phyloP scores from a whole-genome alignment of 2,113 vertebrate species.

The Sialia sialis region DNA sequence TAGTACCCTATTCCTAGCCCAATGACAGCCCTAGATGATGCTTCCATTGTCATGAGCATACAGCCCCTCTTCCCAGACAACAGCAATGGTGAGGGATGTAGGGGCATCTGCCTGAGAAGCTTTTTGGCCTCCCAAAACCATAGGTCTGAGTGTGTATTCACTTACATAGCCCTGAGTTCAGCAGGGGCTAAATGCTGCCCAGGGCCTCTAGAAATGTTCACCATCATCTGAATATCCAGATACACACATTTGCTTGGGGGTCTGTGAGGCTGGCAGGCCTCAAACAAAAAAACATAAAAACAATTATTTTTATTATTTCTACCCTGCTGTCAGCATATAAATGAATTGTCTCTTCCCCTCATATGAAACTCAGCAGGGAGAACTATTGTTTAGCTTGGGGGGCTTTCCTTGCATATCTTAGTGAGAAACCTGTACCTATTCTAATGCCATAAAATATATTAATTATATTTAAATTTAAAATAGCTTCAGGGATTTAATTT shows the following conservation, averaged over 20 bases:
- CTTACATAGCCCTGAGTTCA: background rate
- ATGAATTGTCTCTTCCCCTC: conserved; percentile 14
- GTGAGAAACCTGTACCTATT: conserved; percentile 4
- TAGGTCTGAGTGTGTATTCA: background rate
- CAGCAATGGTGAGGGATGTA: background rate
- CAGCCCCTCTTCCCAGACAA: background rate
- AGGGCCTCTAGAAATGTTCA: background rate
- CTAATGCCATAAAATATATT: conserved; percentile 43
- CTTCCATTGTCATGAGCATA: background rate
- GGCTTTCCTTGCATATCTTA: conserved; percentile 21
- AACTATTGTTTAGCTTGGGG: background rate
- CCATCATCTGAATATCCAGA: background rate
- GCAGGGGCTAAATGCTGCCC: background rate
- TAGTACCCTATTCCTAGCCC: background rate
- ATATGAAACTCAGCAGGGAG: background rate
- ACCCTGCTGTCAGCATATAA: background rate
- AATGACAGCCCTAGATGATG: background rate
- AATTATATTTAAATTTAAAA: conserved; percentile 59
- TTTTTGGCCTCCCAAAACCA: background rate
- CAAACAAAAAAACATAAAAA: background rate
- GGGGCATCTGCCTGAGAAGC: background rate
- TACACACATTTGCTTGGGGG: background rate
- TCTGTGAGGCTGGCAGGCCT: background rate
- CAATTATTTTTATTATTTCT: conserved; percentile 9
- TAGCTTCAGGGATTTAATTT: conserved; percentile 34